Base-by-base conservation (phyloP, 2,888 invertebrate genomes). In the Stenotaenia linearis region DNA sequence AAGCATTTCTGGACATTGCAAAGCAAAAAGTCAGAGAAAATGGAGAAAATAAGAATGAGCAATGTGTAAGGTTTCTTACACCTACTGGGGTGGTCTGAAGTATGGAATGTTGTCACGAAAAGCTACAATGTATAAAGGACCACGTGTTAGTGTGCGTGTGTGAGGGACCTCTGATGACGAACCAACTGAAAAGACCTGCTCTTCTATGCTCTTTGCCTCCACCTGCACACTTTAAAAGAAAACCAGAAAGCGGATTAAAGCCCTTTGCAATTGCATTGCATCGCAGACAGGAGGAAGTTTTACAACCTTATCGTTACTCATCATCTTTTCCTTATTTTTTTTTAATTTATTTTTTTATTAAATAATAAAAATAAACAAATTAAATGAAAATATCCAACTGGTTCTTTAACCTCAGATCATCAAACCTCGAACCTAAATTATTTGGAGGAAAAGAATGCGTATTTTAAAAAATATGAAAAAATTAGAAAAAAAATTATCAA, bases 51-150 rank as follows among this genome's bases (percentile, higher is more conserved):
- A 25, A 69, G 69, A 69, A 69, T 69, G 69, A 69, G 69, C 69
- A 69, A 28, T 69, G 69, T 69, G 25, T 28, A 4, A 69, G 69
- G 25, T 69, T 28, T 28, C 50, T 50, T 50, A 50, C 50, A 50
- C 50, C 69, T 28, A 69, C 69, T 28, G 69, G 69, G 69, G 69
- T 69, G 69, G 69, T 69, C 69, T 69, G 25, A 25, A 28, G 69
- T 69, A 69, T 69, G 69, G 69, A 69, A 69, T 69, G 69, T 69
- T 69, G 69, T 69, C 69, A 69, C 69, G 12, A 69, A n/a, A 69
- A 69, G 28, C 69, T 69, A 69, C 69, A 69, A 69, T 69, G 69
- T 28, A 69, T 28, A 50, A 69, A 69, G 28, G 69, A 69, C 69
- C 69, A 69, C 69, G 28, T 69, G 69, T 69, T 10, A 69, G 61